phyloP scores from a whole-genome alignment of 2,888 invertebrate species.

The Leptarthrus brevirostris region DNA sequence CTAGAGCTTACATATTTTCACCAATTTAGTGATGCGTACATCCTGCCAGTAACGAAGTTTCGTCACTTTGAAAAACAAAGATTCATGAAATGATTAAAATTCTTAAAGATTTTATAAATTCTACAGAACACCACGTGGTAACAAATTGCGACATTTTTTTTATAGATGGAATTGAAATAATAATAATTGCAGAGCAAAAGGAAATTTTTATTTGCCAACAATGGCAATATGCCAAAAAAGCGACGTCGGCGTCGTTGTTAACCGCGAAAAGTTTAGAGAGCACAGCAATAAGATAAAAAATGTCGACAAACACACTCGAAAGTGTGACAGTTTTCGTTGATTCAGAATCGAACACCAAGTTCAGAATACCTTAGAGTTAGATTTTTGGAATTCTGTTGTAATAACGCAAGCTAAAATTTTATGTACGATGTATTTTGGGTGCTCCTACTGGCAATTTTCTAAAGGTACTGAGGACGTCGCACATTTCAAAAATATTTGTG shows the following conservation, averaged over 20 bases:
- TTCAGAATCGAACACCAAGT: conserved; percentile 5
- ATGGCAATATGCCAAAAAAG: conserved; percentile 49
- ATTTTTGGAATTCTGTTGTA: not conserved
- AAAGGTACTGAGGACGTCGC: not conserved
- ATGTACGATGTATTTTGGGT: not conserved
- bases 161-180: not conserved
- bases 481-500: not conserved
- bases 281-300: conserved; percentile 12
- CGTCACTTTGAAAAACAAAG: too few relatives aligned
- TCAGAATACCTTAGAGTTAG: not conserved
- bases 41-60: too few relatives aligned
- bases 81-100: too few relatives aligned
- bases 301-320: not conserved
- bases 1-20: too few relatives aligned
- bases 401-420: not conserved
- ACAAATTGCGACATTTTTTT: not conserved
- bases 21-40: too few relatives aligned
- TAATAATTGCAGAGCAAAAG: conserved; percentile 17
- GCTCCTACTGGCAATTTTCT: not conserved
- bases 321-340: conserved; percentile 13
- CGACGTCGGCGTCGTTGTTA: conserved; percentile 17
- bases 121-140: too few relatives aligned
- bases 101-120: too few relatives aligned
- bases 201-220: conserved; percentile 44
- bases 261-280: conserved; percentile 17